Evolutionary conservation across 1,140 invertebrate species (phyloP), one percentile per base, ranked within the genome.

Genomic region (Rhagoletis zephyria): DNA sequence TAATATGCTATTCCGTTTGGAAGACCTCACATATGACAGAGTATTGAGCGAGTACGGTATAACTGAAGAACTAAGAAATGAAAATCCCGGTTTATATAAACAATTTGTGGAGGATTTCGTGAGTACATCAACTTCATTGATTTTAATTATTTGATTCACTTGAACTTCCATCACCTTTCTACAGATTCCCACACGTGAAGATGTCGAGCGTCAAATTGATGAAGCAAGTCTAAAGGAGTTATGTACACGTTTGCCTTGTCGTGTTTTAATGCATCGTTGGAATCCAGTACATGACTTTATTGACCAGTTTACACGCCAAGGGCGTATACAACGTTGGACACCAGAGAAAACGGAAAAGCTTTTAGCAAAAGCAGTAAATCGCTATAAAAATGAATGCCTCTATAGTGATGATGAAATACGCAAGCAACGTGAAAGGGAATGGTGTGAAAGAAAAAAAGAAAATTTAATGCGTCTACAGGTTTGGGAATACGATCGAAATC

Each of bases 251-350:
- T 30, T 51, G 42, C 48, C 48, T n/a, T 56, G 74, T 59, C 74
- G 48, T 19, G 74, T 81, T n/a, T 56, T 81, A 81, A 81, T 81
- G 74, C 7, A 81, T 19, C 74, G 74, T 81, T 81, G 74, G 74
- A 81, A 81, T 81, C 74, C 74, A 2, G 74, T 81, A 10, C 74
- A 81, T 56, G 74, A 81, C n/a, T 81, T 81, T 12, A 48, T 81
- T 9, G 10, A 81, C 19, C 74, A 81, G 19, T 81, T 81, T 51
- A 56, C 74, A 4, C 74, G 74, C 16, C 74, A 81, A 81, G 48
- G 74, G 16, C 74, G 74, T n/a, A 81, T 81, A 56, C 74, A 81
- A 56, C 45, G 74, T 56, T 81, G 74, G 74, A 81, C 74, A 4
- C 45, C 51, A 30, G 74, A 81, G 7, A 81, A 81, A 56, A 81